Conservation (phyloP, 2,797 vertebrate genomes). For the Rhynchonycteris naso region DNA sequence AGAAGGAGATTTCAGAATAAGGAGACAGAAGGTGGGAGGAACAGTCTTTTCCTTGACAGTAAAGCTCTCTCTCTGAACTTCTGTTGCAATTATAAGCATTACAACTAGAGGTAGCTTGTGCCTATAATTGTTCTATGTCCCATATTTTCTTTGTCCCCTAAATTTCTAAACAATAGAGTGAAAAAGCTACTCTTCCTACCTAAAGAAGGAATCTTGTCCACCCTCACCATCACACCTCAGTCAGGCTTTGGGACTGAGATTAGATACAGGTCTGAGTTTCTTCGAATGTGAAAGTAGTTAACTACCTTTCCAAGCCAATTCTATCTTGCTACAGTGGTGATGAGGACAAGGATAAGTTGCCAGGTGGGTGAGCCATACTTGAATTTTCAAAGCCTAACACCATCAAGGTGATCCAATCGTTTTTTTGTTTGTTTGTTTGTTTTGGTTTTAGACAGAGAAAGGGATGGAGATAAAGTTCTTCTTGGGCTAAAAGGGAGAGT, state of each 20-base stretch:
- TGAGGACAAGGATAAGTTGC: neutral
- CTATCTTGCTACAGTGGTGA: neutral
- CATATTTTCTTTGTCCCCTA: neutral
- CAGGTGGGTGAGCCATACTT: neutral
- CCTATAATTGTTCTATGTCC: neutral
- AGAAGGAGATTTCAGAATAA: neutral
- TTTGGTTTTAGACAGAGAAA: neutral
- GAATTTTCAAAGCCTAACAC: neutral
- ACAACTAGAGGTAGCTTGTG: neutral
- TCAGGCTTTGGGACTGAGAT: neutral
- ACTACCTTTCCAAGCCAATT: neutral
- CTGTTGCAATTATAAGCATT: neutral
- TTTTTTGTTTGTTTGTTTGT: neutral
- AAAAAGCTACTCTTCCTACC: neutral
- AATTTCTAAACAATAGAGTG: neutral
- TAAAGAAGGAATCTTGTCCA: neutral
- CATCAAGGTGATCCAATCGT: neutral
- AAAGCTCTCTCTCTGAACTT: neutral
- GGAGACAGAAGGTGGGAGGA: neutral
- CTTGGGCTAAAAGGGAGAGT: neutral
- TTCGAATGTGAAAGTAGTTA: neutral
- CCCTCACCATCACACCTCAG: fast-evolving
- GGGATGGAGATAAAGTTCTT: neutral
- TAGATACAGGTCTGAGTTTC: neutral
- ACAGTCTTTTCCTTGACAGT: neutral